Conservation (phyloP, 35 echinoderm and acorn worm species). For the Stichopus chloronotus region DNA sequence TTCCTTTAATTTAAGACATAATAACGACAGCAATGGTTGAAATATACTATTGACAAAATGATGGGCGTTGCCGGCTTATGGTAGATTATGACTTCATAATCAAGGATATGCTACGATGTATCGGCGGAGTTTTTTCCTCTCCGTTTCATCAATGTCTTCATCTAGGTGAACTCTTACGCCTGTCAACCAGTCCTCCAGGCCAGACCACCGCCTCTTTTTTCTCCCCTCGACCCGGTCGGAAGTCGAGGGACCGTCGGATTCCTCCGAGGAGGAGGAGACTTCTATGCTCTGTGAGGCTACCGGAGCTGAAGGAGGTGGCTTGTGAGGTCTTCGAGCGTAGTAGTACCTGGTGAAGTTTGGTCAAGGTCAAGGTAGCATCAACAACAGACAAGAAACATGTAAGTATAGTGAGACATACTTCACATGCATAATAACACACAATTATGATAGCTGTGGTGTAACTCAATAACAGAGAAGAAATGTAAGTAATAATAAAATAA, state of each 20-base stretch:
- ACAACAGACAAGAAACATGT: background rate
- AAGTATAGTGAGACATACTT: background rate
- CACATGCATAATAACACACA: background rate
- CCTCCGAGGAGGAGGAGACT: conserved; percentile 19
- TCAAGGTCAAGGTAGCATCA: background rate
- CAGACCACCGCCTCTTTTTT: background rate
- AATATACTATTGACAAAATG: too few relatives aligned
- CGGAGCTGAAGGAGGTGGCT: background rate
- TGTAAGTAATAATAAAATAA: too few relatives aligned
- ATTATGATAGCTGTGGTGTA: background rate
- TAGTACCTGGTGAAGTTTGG: background rate
- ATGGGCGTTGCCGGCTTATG: too few relatives aligned
- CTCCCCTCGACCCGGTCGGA: background rate
- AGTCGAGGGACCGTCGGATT: background rate
- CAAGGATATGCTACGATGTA: conserved; percentile 93
- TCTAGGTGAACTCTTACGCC: conserved; percentile 65
- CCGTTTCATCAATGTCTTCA: background rate
- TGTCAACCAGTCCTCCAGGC: conserved; percentile 59
- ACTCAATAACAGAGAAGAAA: too few relatives aligned
- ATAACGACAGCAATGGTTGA: too few relatives aligned
- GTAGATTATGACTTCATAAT: too few relatives aligned
- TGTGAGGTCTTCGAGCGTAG: background rate
- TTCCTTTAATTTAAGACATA: too few relatives aligned
- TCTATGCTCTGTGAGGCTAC: background rate
- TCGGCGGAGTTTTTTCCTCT: conserved; percentile 70